A percentile compares a stretch with the other conserved stretches of the same genome.
These are phyloP conservation scores for Pyrrhosoma nymphula DNA, from an alignment of 2,888 invertebrate genomes.

Conservation along the genomic window DNA sequence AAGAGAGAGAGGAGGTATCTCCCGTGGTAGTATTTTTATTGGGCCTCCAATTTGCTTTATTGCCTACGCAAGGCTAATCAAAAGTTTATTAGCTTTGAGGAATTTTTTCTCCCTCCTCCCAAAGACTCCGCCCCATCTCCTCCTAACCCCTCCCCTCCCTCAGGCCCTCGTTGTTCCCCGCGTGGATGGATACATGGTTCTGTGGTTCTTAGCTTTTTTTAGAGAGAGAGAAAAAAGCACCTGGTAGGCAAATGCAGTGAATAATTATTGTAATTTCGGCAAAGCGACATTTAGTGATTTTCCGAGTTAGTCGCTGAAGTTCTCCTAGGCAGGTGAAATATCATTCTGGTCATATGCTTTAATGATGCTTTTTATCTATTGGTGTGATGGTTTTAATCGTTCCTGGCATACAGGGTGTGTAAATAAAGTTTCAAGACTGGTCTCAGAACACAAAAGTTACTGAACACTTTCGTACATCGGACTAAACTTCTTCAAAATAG, in stretches of 20 bases:
- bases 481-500: too few relatives aligned
- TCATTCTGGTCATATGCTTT: neutral
- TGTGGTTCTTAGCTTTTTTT: neutral
- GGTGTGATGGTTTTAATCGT: neutral
- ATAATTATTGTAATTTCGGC: neutral
- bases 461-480: too few relatives aligned
- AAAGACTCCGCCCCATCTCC: neutral
- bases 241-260: neutral
- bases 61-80: constrained; percentile 53
- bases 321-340: neutral
- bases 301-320: neutral
- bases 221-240: neutral
- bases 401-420: too few relatives aligned
- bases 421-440: too few relatives aligned
- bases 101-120: constrained; percentile 12
- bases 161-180: neutral
- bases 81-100: constrained; percentile 62
- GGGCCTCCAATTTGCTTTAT: constrained; percentile 66
- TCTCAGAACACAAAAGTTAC: too few relatives aligned
- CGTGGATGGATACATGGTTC: too few relatives aligned
- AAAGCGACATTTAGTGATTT: neutral
- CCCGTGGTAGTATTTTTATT: constrained; percentile 62
- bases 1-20: constrained; percentile 27
- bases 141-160: neutral
- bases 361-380: neutral